These are phyloP conservation scores for Vimba vimba DNA, from an alignment of 2,113 vertebrate species.

Conservation along the genomic window DNA sequence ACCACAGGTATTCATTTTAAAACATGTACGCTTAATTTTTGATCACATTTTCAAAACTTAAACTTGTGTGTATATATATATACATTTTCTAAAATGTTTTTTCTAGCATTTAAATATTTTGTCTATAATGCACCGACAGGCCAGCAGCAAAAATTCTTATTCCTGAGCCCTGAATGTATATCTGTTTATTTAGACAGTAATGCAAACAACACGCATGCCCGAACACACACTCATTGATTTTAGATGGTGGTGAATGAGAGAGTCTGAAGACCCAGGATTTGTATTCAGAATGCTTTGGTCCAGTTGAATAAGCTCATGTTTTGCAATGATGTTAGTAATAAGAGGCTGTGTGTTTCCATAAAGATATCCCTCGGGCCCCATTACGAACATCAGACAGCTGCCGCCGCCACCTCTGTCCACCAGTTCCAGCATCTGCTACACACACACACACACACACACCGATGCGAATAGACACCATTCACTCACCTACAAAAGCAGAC, in stretches of 20 bases:
- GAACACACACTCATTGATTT: not conserved
- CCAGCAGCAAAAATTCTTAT: not conserved
- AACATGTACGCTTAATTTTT: not conserved
- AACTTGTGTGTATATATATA: too few species aligned
- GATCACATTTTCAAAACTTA: not conserved
- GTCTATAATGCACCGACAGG: not conserved
- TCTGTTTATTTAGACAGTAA: not conserved
- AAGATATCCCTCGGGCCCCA: constrained; percentile 37
- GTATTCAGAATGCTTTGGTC: constrained; percentile 23
- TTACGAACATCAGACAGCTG: constrained; percentile 50
- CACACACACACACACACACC: not conserved
- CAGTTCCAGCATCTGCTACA: constrained; percentile 19
- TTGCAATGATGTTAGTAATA: constrained; percentile 44
- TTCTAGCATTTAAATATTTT: not conserved
- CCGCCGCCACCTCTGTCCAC: constrained; percentile 28
- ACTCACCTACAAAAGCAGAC: constrained; percentile 2
- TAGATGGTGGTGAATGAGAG: not conserved
- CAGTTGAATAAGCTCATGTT: constrained; percentile 26
- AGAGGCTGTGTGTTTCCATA: constrained; percentile 47
- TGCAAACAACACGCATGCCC: not conserved
- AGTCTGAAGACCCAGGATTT: not conserved
- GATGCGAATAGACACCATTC: not conserved
- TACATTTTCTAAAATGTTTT: too few species aligned
- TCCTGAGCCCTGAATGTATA: not conserved
- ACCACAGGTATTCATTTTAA: not conserved